Base-by-base conservation (phyloP, 2,113 vertebrate genomes). In the Meriones unguiculatus region DNA sequence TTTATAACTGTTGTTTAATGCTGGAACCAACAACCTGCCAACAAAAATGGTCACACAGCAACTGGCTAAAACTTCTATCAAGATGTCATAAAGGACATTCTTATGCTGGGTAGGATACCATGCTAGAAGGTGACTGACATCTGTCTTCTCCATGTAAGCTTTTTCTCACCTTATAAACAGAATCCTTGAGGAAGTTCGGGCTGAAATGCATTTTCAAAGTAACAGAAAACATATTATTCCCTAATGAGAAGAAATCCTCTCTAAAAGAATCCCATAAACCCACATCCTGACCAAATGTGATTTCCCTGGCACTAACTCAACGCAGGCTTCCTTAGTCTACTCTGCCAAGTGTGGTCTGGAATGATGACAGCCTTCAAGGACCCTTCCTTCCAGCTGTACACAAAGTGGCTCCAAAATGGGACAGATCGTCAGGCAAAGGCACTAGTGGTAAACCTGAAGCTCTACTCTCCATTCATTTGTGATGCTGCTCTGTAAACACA, bases 401-500 rank as follows among this genome's bases (percentile, higher is more conserved):
- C 67, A 91, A 85, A 5, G 9, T n/a, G 52, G 76, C 50, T 81
- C 78, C 64, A 18, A 96, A 93, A 70, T 13, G 38, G 35, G 67
- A 18, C 72, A 46, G 64, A 80, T 22, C 57, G 38, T 32, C 32
- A 57, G 85, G 77, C 22, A 32, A 82, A 62, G 50, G 65, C 90
- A 70, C 54, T 7, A 77, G 80, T 6, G 15, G 78, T 59, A 95
- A 95, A 86, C 92, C 77, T 75, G 46, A 94, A 92, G 93, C 76
- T 97, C 78, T 76, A 89, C 85, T 93, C 90, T 88, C 85, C 96
- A 95, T 95, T 97, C 94, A 96, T 95, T 95, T 93, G 97, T 94
- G 92, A 96, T 89, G 93, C 91, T 97, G 92, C 65, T 90, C 89
- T 88, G 93, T 96, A 96, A 95, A 94, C 67, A 96, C 95, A 87